phyloP scores from a whole-genome alignment of 2,888 invertebrate species.

The Epinotia ramella region DNA sequence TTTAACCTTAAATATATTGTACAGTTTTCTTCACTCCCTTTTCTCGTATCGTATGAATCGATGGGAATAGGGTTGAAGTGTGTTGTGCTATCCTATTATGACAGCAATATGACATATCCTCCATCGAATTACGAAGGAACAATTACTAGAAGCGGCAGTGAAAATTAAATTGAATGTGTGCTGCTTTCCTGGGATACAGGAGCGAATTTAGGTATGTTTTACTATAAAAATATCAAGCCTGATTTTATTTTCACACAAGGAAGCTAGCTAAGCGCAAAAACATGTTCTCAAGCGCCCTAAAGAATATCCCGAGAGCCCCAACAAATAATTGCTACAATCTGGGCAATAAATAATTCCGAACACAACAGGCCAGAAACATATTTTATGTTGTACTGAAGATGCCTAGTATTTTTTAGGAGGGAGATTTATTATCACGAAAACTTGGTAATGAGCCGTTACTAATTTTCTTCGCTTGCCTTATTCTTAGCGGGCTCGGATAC shows the following conservation, averaged over 20 bases:
- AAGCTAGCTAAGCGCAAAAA: constrained; percentile 27
- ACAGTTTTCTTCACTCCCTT: neutral
- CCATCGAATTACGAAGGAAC: too few relatives aligned
- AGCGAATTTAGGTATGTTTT: neutral
- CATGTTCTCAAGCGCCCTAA: constrained; percentile 13
- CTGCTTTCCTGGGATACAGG: too few relatives aligned
- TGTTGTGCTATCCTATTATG: too few relatives aligned
- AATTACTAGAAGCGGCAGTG: too few relatives aligned
- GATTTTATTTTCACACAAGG: neutral
- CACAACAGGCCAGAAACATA: constrained; percentile 37
- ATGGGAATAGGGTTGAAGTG: too few relatives aligned
- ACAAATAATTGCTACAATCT: constrained; percentile 44
- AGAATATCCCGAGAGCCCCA: constrained; percentile 16
- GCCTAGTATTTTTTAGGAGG: constrained; percentile 31
- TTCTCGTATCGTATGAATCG: too few relatives aligned
- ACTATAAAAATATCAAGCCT: neutral
- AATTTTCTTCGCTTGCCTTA: constrained; percentile 33
- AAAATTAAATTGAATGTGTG: too few relatives aligned
- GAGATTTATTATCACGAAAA: constrained; percentile 43
- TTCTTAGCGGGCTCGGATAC: constrained; percentile 20
- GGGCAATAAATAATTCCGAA: constrained; percentile 39
- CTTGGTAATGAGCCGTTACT: constrained; percentile 44
- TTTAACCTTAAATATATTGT: neutral
- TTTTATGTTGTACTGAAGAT: constrained; percentile 15
- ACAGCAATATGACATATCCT: too few relatives aligned